phyloP scores from a whole-genome alignment of 2,797 vertebrate species.

The Tauraco hartlaubi region DNA sequence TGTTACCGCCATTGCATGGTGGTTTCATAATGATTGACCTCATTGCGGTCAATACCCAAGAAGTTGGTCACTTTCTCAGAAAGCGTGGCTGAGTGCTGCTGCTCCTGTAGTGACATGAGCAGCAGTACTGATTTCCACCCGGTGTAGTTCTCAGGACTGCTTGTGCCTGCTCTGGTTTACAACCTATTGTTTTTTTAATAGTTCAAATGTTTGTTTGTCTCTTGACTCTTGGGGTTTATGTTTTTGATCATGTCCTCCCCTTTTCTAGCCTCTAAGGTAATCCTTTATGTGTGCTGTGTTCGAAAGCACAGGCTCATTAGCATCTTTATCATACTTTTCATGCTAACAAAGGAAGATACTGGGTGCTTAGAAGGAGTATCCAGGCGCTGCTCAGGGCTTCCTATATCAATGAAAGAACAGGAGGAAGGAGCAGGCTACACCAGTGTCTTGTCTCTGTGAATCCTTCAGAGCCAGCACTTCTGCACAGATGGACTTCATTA shows the following conservation, averaged over 20 bases:
- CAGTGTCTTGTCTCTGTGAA: conserved; percentile 12
- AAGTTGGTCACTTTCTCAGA: not conserved
- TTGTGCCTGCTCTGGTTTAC: conserved; percentile 19
- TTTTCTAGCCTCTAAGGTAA: conserved; percentile 52
- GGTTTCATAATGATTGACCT: conserved; percentile 22
- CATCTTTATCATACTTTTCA: conserved; percentile 33
- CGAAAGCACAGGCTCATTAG: conserved; percentile 49
- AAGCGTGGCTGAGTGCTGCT: not conserved
- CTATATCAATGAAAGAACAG: conserved; percentile 32
- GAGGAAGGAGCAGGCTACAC: conserved; percentile 25
- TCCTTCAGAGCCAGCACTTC: conserved; percentile 47
- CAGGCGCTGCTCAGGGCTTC: conserved; percentile 53
- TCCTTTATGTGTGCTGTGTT: conserved; percentile 14
- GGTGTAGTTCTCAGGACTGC: not conserved
- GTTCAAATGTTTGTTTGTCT: conserved; percentile 62
- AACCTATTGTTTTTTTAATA: conserved; percentile 3
- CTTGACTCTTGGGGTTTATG: conserved; percentile 39
- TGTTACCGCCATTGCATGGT: not conserved
- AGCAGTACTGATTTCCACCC: not conserved
- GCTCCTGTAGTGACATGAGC: not conserved
- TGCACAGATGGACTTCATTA: conserved; percentile 71
- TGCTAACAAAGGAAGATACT: conserved; percentile 40
- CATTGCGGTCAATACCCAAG: not conserved
- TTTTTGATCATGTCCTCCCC: conserved; percentile 43
- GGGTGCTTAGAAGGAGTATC: conserved; percentile 17